Base-by-base conservation (phyloP, 2,888 invertebrate species). In the Strigamia maritima region DNA sequence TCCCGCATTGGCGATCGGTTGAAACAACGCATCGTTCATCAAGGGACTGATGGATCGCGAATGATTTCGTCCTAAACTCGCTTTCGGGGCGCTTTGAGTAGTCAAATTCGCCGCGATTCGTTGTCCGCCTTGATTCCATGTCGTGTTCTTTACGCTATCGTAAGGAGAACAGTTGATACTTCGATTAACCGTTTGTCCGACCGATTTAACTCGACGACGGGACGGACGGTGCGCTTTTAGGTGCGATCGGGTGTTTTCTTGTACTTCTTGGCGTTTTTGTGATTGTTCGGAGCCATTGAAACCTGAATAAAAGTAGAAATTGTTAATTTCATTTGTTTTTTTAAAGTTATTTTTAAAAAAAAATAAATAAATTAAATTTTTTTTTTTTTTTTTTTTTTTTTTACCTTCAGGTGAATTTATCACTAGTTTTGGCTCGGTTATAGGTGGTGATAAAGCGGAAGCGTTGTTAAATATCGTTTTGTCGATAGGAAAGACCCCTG, bases 241-340 rank as follows among this genome's bases (percentile, higher is more conserved):
- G 78, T 80, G 70, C 6, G 38, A 77, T 81, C 80, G 74, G 26
- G 35, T 75, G 65, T 78, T 31, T 31, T n/a, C 28, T 28, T 70
- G 70, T 10, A 10, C 26, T 14, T 16, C 24, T 19, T 10, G 0
- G 19, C 19, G 44, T 24, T 22, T 60, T 28, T 24, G 26, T 28
- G 28, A 12, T 28, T 24, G 70, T 3, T 16, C 14, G 10, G 24
- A 70, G 0, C 70, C 24, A 28, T 70, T 70, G 10, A 26, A 28
- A 70, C 70, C 28, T 24, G 4, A 54, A 54, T n/a, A 54, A 19
- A 44, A 54, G 7, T 54, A 54, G 7, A 54, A 8, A 54, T 44
- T 10, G 44, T n/a, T 7, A 19, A n/a, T 54, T 54, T 54, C 1
- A n/a, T 1, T 3, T 54, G 3, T 54, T 54, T n/a, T n/a, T n/a